These are phyloP conservation scores for Mus pahari DNA, from an alignment of 2,113 vertebrate species.

Conservation along the genomic window DNA sequence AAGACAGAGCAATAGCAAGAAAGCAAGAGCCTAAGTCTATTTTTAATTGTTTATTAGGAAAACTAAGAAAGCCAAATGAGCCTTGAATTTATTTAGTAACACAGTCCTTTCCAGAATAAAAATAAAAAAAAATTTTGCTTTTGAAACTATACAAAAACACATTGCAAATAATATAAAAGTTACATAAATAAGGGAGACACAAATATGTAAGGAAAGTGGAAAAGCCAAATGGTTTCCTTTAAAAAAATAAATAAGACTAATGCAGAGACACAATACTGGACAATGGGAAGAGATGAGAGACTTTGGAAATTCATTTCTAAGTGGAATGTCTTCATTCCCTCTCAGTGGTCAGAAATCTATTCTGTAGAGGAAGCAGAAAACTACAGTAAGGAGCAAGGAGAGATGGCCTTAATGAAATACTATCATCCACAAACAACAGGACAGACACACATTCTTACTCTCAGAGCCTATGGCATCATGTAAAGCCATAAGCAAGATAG, in stretches of 20 bases:
- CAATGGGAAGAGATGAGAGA: neutral
- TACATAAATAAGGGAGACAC: neutral
- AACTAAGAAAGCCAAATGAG: neutral
- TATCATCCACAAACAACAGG: neutral
- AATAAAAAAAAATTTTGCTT: neutral
- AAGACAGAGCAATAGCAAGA: too few relatives aligned
- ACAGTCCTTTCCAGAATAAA: neutral
- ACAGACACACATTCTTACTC: neutral
- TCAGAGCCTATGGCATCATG: too few relatives aligned
- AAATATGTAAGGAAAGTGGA: neutral
- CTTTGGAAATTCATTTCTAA: neutral
- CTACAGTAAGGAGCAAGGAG: too few relatives aligned
- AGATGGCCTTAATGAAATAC: neutral
- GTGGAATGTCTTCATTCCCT: neutral
- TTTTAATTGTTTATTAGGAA: neutral
- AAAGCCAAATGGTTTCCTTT: neutral
- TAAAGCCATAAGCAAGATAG: neutral
- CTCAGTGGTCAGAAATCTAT: neutral
- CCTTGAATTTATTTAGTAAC: neutral
- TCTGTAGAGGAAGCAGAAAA: neutral
- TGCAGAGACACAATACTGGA: neutral
- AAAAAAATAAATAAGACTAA: neutral
- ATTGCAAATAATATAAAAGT: neutral
- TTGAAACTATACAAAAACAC: neutral
- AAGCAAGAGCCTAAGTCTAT: neutral